A percentile compares a stretch with the other conserved stretches of the same genome.
These are phyloP conservation scores for Panagrolaimus sp. DNA, from an alignment of 1,140 invertebrate genomes.

Conservation along the genomic window DNA sequence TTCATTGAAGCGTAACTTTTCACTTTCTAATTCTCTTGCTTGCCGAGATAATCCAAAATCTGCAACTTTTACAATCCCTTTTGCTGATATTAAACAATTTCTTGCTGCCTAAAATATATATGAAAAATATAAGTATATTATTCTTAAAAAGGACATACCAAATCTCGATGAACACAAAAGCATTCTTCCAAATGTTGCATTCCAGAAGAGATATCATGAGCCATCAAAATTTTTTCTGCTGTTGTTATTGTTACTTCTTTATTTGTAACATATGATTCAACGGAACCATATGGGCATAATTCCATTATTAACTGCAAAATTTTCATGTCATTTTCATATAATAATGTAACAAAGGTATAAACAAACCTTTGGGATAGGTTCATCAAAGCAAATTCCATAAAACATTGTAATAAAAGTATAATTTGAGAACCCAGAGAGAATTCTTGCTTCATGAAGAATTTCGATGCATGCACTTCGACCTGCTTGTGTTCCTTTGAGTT, in stretches of 20 bases:
- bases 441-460: neutral
- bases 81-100: neutral
- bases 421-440: neutral
- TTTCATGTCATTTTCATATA: neutral
- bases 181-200: neutral
- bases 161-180: slow-evolving; percentile 5
- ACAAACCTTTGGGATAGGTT: slow-evolving; percentile 11
- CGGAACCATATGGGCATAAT: neutral
- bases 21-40: neutral
- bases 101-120: neutral
- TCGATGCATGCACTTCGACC: neutral
- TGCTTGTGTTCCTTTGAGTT: neutral
- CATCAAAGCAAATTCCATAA: neutral
- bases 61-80: neutral
- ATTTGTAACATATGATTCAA: neutral
- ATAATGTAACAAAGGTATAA: neutral
- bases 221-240: neutral
- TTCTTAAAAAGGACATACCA: neutral
- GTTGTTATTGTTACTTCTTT: neutral
- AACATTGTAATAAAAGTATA: neutral
- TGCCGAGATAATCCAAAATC: neutral
- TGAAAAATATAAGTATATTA: neutral
- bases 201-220: neutral
- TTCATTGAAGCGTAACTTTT: neutral
- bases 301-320: neutral